These are phyloP conservation scores for Chloropsis cyanopogon DNA, from an alignment of 2,113 vertebrate genomes.

Conservation along the genomic window DNA sequence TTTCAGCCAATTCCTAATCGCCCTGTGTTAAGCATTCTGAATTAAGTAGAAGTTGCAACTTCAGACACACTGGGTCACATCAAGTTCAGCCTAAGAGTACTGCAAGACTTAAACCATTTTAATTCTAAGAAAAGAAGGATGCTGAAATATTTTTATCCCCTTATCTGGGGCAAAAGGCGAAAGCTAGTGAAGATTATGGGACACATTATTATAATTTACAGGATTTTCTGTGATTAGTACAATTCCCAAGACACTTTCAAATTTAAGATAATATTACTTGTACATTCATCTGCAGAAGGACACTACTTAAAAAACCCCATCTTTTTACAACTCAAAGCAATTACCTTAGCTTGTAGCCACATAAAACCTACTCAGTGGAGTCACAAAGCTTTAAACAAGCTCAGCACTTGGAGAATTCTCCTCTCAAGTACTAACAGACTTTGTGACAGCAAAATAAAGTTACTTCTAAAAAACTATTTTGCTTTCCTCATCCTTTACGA, in stretches of 20 bases:
- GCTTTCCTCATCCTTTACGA: not conserved
- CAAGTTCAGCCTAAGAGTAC: constrained; percentile 36
- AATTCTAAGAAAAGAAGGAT: constrained; percentile 12
- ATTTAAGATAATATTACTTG: not conserved
- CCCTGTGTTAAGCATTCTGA: constrained; percentile 19
- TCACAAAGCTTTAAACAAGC: not conserved
- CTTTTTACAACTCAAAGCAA: constrained; percentile 1
- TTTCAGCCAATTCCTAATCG: constrained; percentile 59
- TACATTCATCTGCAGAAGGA: not conserved
- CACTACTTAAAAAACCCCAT: not conserved
- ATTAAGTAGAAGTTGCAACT: constrained; percentile 51
- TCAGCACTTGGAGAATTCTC: not conserved
- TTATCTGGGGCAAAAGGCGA: not conserved
- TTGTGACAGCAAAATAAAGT: not conserved
- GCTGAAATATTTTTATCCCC: not conserved
- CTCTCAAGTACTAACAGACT: not conserved
- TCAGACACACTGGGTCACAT: constrained; percentile 40
- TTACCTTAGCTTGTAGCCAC: not conserved
- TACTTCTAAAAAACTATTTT: not conserved
- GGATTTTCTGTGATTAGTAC: constrained; percentile 19
- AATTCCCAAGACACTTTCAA: constrained; percentile 1
- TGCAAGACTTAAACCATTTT: constrained; percentile 30
- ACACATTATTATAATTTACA: constrained; percentile 1
- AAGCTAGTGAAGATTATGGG: not conserved
- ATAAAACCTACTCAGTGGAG: not conserved